These are phyloP conservation scores for Melanotaenia boesemani DNA, from an alignment of 2,797 vertebrate species.

Conservation along the genomic window DNA sequence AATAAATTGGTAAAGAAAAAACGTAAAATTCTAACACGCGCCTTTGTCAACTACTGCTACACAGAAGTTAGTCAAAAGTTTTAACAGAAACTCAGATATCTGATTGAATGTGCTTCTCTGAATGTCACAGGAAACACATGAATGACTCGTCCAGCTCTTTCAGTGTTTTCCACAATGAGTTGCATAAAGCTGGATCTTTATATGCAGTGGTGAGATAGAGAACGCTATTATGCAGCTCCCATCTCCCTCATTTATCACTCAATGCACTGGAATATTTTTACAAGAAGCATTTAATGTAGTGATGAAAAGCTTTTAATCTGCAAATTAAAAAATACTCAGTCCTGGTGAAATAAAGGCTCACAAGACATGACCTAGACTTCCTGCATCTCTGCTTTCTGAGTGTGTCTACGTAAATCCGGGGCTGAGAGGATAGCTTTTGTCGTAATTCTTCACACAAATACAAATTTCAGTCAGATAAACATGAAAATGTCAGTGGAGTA, in stretches of 20 bases:
- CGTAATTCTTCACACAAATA: background rate
- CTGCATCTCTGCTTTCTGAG: constrained; percentile 16
- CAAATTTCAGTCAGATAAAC: background rate
- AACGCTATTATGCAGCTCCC: constrained; percentile 45
- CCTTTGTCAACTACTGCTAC: background rate
- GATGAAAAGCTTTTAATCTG: constrained; percentile 54
- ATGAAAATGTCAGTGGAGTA: constrained; percentile 1
- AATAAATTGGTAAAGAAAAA: no score
- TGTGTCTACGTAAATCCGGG: constrained; percentile 19
- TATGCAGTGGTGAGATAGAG: constrained; percentile 34
- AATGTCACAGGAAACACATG: constrained; percentile 39
- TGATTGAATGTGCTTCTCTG: constrained; percentile 34
- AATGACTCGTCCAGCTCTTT: constrained; percentile 14
- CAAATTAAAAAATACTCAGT: constrained; percentile 52
- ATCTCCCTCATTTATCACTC: constrained; percentile 57
- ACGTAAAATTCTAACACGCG: no score
- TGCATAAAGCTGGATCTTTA: constrained; percentile 30
- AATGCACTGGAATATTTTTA: constrained; percentile 56
- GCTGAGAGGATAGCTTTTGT: background rate
- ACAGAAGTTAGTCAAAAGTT: constrained; percentile 18
- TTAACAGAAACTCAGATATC: constrained; percentile 12
- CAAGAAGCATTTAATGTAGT: constrained; percentile 59
- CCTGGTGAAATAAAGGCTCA: constrained; percentile 33
- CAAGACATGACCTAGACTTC: constrained; percentile 30
- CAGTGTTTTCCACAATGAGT: constrained; percentile 10